Conservation (phyloP, 2,113 vertebrate genomes). For the Hyperopisus bebe region DNA sequence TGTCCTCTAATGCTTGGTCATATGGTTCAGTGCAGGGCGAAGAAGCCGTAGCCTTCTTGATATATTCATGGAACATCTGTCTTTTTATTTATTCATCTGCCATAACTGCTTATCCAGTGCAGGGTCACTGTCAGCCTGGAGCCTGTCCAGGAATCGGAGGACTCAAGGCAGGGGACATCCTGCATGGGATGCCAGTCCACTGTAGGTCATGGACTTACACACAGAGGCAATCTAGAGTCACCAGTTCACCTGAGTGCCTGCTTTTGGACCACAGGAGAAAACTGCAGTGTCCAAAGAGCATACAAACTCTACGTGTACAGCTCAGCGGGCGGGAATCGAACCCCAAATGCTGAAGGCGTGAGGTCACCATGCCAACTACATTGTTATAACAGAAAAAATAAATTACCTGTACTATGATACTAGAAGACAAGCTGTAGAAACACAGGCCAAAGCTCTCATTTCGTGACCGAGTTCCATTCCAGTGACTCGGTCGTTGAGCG, state of each 20-base stretch:
- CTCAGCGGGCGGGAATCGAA: neutral
- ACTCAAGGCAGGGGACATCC: neutral
- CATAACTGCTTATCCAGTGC: neutral
- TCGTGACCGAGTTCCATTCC: too few species aligned
- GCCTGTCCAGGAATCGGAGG: neutral
- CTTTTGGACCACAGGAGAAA: neutral
- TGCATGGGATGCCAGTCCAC: neutral
- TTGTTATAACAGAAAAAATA: neutral
- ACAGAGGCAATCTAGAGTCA: neutral
- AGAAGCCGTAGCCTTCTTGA: neutral
- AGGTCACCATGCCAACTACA: neutral
- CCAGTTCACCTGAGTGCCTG: neutral
- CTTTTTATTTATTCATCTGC: neutral
- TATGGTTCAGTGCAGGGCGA: neutral
- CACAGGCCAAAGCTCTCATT: too few species aligned
- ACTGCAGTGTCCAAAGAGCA: neutral
- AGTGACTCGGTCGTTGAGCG: too few species aligned
- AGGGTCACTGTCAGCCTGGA: neutral
- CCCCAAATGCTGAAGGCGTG: neutral
- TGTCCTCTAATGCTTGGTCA: neutral
- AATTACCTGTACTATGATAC: neutral
- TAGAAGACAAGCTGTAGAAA: neutral
- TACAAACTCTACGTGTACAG: neutral
- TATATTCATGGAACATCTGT: neutral
- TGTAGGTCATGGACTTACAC: neutral